These are phyloP conservation scores for Indri indri DNA, from an alignment of 2,113 vertebrate species.

Conservation along the genomic window DNA sequence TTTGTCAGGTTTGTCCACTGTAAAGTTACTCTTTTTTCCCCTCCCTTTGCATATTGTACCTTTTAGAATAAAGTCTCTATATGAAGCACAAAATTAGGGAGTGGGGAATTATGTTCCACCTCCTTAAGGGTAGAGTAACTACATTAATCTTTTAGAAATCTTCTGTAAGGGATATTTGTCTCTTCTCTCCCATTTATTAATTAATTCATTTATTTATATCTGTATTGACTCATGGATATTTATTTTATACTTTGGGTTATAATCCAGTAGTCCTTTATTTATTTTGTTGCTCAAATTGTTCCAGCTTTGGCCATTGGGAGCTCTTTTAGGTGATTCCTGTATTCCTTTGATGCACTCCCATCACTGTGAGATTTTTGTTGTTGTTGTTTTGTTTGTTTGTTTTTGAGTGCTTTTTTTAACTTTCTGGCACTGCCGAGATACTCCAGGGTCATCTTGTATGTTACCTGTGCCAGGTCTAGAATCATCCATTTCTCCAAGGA, in stretches of 20 bases:
- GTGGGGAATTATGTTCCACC: not conserved
- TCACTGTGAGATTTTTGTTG: not conserved
- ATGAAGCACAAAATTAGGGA: not conserved
- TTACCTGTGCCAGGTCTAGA: not conserved
- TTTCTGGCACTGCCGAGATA: not conserved
- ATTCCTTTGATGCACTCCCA: not conserved
- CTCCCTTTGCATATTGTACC: not conserved
- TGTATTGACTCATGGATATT: not conserved
- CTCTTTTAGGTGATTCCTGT: not conserved
- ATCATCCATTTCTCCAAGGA: not conserved
- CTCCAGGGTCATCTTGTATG: not conserved
- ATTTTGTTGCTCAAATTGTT: not conserved
- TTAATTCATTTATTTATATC: not conserved
- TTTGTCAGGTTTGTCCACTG: not conserved
- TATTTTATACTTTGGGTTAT: slow-evolving; percentile 27
- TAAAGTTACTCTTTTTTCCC: not conserved
- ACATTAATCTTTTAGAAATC: not conserved
- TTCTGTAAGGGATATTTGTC: not conserved
- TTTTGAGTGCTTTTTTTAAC: not conserved
- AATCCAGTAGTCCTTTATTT: not conserved
- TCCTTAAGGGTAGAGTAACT: not conserved
- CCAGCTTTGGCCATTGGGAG: not conserved
- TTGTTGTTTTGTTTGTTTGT: not conserved
- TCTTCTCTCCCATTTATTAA: not conserved
- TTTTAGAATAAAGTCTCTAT: not conserved